phyloP scores from a whole-genome alignment of 2,113 vertebrate species.

The Mohoua ochrocephala region DNA sequence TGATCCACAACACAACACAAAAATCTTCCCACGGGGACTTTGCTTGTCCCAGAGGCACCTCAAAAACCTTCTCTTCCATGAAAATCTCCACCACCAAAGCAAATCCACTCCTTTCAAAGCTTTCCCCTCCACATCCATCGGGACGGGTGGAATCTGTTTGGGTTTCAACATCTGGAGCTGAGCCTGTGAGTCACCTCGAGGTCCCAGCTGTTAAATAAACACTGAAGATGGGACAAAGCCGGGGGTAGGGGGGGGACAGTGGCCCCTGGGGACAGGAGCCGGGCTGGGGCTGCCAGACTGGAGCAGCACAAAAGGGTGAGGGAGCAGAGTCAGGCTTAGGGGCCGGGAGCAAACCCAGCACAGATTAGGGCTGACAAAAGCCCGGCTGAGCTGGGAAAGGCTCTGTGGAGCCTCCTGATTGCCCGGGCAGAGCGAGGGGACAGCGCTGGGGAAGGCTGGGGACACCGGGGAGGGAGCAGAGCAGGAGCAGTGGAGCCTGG shows the following conservation, averaged over 20 bases:
- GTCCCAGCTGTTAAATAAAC: not conserved
- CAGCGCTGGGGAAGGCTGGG: not conserved
- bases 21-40: not conserved
- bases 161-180: not conserved
- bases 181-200: not conserved
- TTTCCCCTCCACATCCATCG: not conserved
- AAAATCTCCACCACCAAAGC: not conserved
- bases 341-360: not conserved
- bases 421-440: not conserved
- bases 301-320: not conserved
- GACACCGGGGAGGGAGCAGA: not conserved
- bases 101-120: not conserved
- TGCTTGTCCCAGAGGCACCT: not conserved
- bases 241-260: not conserved
- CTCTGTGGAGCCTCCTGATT: not conserved
- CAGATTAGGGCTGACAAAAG: not conserved
- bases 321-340: not conserved
- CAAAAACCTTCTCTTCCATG: not conserved
- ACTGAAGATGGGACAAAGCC: rapidly evolving
- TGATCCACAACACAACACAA: not conserved
- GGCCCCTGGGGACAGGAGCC: not conserved
- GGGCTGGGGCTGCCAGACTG: not conserved
- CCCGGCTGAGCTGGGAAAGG: not conserved
- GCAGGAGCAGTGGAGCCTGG: not conserved
- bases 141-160: not conserved